Evolutionary conservation across 2,797 vertebrate genomes (phyloP), one percentile per base, ranked within the genome.

Genomic region (Neolamprologus multifasciatus): DNA sequence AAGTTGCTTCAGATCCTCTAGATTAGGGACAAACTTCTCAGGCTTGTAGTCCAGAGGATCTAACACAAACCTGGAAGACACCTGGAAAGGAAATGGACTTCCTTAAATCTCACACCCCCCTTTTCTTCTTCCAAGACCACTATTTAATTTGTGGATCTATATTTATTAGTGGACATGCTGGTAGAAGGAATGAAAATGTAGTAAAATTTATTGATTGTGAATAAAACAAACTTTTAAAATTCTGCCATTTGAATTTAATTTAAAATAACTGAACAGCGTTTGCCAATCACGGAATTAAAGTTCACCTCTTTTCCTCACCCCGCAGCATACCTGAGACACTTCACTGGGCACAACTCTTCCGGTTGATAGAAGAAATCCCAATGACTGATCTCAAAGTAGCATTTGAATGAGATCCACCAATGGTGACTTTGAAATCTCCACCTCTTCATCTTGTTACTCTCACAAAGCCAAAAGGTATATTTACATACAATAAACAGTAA

Each of bases 351-450:
- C 0, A 5, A 78, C 50, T 88, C 80, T 9, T 88, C 80, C 77
- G 8, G 55, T 12, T 1, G 23, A 43, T 8, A 57, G 45, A 82
- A 82, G 31, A 88, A 85, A 4, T 88, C 77, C 1, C 80, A 88
- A 10, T 7, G 6, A 1, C 23, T 74, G 21, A 74, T 48, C 2
- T 29, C 0, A 1, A 45, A 17, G 0, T 17, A 29, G 23, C 6
- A 43, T 84, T 19, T 82, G 9, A 62, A 85, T 50, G 16, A 85
- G 78, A 50, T 76, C 40, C 52, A 83, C 21, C 48, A 86, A 86
- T 11, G 45, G 43, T 9, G 45, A 80, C 77, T 82, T 83, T 78
- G 77, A 88, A 26, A 80, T 55, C 80, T 57, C 79, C 48, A 90
- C 71, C 10, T 82, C 69, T 43, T 17, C 71, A 40, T 81, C 64